These are phyloP conservation scores for Decapterus maruadsi DNA, from an alignment of 2,797 vertebrate species.

Conservation along the genomic window DNA sequence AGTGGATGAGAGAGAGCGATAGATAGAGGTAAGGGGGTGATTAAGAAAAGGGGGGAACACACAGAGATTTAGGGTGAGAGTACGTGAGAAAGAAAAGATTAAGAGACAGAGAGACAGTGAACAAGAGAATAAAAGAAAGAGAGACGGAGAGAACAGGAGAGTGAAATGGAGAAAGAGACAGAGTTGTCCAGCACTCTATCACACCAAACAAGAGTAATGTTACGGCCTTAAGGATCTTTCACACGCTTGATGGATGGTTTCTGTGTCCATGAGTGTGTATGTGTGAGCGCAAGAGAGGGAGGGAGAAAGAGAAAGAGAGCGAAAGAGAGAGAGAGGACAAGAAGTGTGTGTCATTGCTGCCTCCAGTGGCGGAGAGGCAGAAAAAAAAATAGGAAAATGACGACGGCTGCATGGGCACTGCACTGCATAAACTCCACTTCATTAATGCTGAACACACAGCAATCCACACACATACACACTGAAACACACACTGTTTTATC, in stretches of 20 bases:
- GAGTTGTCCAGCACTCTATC: constrained; percentile 73
- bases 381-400: background rate
- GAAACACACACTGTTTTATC: background rate
- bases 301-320: background rate
- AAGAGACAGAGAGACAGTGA: constrained; percentile 54
- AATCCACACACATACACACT: background rate
- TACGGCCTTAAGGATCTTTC: constrained; percentile 76
- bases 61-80: constrained; percentile 68
- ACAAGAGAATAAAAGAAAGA: constrained; percentile 55
- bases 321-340: constrained; percentile 3
- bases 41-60: constrained; percentile 13
- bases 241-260: constrained; percentile 72
- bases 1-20: constrained; percentile 13
- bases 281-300: constrained; percentile 3
- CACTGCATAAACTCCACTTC: constrained; percentile 24
- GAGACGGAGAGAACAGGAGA: constrained; percentile 48
- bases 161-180: constrained; percentile 59
- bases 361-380: constrained; percentile 65
- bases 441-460: constrained; percentile 13
- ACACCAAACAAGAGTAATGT: constrained; percentile 79
- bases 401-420: background rate
- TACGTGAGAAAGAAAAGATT: constrained; percentile 57
- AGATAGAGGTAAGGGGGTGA: constrained; percentile 26
- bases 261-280: constrained; percentile 33
- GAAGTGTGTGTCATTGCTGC: constrained; percentile 60